Evolutionary conservation across 2,113 vertebrate species (phyloP).

Genomic region (Antechinus stuartii): DNA sequence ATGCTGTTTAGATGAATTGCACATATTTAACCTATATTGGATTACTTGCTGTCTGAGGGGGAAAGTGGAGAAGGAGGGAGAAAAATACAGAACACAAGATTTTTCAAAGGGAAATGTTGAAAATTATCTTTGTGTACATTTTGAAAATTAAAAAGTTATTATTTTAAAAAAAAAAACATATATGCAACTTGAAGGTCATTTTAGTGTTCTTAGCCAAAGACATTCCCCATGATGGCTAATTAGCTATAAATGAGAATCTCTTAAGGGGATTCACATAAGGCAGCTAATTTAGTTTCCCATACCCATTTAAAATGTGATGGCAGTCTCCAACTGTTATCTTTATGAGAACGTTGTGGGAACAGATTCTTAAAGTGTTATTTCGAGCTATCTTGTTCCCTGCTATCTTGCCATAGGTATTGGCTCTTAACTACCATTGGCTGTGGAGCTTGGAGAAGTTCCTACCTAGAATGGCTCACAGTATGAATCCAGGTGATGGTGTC

Average conservation of each 20-base stretch:
- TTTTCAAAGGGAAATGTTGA: no score
- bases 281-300: neutral
- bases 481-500: neutral
- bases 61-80: no score
- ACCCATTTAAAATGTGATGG: neutral
- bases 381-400: neutral
- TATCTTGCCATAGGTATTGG: neutral
- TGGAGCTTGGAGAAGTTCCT: neutral
- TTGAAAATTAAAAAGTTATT: no score
- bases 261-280: neutral
- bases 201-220: neutral
- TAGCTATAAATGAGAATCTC: neutral
- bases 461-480: neutral
- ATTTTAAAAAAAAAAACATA: no score
- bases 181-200: neutral
- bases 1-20: no score
- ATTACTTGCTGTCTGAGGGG: no score
- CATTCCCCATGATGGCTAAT: neutral
- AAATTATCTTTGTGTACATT: no score
- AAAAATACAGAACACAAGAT: no score
- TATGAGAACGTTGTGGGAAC: neutral
- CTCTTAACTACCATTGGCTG: neutral
- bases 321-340: neutral
- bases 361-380: neutral
- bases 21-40: no score